phyloP scores from a whole-genome alignment of 2,888 invertebrate species.

The Clistopyga incitator region DNA sequence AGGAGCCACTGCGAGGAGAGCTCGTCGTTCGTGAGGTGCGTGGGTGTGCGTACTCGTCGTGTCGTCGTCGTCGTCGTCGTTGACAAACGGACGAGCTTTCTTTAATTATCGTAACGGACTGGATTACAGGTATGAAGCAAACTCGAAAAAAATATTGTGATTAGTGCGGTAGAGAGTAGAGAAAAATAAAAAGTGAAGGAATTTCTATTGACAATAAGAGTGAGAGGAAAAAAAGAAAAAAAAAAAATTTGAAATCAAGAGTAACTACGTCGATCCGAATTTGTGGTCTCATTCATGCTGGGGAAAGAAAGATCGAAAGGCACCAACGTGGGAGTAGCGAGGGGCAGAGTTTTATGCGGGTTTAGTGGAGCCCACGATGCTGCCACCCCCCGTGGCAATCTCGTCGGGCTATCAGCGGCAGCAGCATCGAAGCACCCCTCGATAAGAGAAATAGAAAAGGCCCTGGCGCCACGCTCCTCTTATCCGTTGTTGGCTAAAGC shows the following conservation, averaged over 20 bases:
- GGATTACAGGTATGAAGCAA: neutral
- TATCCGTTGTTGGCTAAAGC: neutral
- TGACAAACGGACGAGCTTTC: neutral
- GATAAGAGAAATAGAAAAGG: neutral
- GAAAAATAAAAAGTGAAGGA: neutral
- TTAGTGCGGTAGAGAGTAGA: neutral
- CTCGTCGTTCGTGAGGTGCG: slow-evolving; percentile 7
- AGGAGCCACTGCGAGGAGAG: slow-evolving; percentile 63
- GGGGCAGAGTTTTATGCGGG: slow-evolving; percentile 29
- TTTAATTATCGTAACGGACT: neutral
- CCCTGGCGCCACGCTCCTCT: neutral
- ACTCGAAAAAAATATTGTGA: neutral
- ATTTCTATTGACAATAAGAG: neutral
- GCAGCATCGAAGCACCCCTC: neutral
- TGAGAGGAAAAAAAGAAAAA: slow-evolving; percentile 9
- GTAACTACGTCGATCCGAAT: neutral
- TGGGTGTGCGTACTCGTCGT: slow-evolving; percentile 28
- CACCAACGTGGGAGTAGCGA: neutral
- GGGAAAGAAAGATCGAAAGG: neutral
- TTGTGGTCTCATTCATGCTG: slow-evolving; percentile 31
- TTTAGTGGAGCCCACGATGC: slow-evolving; percentile 51
- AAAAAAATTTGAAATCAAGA: no score
- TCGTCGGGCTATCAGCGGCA: slow-evolving; percentile 25
- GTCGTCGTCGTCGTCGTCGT: neutral
- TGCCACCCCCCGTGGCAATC: slow-evolving; percentile 39